Evolutionary conservation across 1,140 invertebrate genomes (phyloP), one percentile per base, ranked within the genome.

Genomic region (Teleopsis dalmanni): DNA sequence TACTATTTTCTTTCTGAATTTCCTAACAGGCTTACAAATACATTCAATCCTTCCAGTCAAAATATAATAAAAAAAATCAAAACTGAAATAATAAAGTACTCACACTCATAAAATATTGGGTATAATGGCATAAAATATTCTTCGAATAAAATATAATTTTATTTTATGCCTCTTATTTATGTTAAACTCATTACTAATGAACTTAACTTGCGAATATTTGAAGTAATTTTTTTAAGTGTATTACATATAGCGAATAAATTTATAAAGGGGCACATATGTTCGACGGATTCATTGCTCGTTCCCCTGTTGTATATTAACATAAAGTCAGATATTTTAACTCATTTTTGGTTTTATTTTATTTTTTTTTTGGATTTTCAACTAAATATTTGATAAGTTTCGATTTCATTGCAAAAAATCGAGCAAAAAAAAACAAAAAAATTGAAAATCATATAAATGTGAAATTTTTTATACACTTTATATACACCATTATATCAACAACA

Each of bases 301-400:
- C n/a, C n/a, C 25, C 41, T 43, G 41, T 27, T 27, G 40, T 31
- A 34, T 58, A 65, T 65, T 65, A 65, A 61, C 62, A 65, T 65
- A 65, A 65, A 65, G 62, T 65, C 62, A 58, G 55, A 62, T 65
- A 16, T 13, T 19, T 19, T 4, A 14, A 31, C 11, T 11, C 40
- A 18, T 19, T 43, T 43, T 19, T 43, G 16, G 11, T 56, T 56
- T 63, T 54, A 55, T 62, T 62, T 65, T 65, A 61, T 60, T 53
- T 59, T 53, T 38, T 41, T 47, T 33, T 46, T 47, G 31, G 46
- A 26, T 45, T 23, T 37, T 34, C 51, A 48, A 46, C 55, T 65
- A 62, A 65, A 65, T 65, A 65, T 65, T 65, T 65, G 57, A 65
- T 59, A 62, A 65, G 62, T 62, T 65, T 65, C 62, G 62, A 65